Percentiles rank a stretch among this genome's conserved stretches.
phyloP scores from a whole-genome alignment of 2,113 vertebrate species.

The Hemichromis elongatus region DNA sequence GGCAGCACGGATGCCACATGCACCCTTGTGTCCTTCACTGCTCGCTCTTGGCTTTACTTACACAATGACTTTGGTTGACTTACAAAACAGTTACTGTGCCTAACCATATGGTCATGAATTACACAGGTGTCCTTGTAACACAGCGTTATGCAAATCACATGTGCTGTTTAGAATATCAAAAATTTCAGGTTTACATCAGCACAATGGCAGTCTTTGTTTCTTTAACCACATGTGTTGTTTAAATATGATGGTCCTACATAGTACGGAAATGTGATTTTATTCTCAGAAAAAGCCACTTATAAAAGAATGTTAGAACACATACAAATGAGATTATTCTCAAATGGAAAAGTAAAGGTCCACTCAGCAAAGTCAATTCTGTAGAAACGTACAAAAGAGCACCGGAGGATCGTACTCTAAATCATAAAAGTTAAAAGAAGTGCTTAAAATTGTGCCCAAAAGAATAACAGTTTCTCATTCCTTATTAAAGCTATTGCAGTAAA shows the following conservation, averaged over 20 bases:
- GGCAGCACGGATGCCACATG: not conserved
- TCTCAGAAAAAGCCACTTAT: not conserved
- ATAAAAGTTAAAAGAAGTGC: not conserved
- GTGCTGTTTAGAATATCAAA: conserved; percentile 1
- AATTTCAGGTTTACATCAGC: not conserved
- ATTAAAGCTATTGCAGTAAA: not conserved
- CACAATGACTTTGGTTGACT: conserved; percentile 39
- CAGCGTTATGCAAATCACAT: not conserved
- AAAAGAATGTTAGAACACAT: not conserved
- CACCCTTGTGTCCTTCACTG: conserved; percentile 1
- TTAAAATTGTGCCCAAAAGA: not conserved
- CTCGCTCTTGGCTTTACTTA: not conserved
- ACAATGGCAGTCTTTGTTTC: not conserved
- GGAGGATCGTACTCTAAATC: not conserved
- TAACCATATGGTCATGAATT: conserved; percentile 40
- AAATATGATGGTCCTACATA: not conserved
- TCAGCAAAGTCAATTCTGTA: not conserved
- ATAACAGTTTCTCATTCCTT: not conserved
- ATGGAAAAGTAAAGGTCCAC: not conserved
- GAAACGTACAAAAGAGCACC: not conserved
- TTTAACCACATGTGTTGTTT: not conserved
- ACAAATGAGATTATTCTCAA: not conserved
- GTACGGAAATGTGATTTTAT: not conserved
- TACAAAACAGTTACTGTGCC: conserved; percentile 5
- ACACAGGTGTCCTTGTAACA: not conserved